Evolutionary conservation across 2,797 vertebrate species (phyloP), one percentile per base, ranked within the genome.

Genomic region (Meda fulgida): DNA sequence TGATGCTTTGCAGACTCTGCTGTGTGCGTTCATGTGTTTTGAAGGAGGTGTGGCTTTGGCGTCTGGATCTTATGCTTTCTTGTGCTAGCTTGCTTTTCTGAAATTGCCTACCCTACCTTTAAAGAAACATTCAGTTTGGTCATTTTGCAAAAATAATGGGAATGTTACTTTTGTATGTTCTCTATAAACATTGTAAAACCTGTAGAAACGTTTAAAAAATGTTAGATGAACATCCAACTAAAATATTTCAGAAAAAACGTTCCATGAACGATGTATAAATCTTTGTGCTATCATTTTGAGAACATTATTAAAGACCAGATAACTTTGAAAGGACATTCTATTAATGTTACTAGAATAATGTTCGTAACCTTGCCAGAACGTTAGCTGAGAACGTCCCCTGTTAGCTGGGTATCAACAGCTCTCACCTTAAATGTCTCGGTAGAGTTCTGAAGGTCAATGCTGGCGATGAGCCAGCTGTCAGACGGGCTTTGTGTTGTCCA

Each of bases 381-480:
- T 2, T 2, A 60, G 58, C 60, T 16, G 6, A 63, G 26, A 63
- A 16, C 2, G 1, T 31, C 23, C 16, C 7, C 29, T 31, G 63
- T 65, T 65, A 18, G 63, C 14, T 65, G 29, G 6, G 19, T 14
- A 40, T 65, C 7, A 16, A 71, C 36, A 34, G 14, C 26, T 79
- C 55, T 92, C 94, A 99, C 98, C 95, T 96, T 96, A 90, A 95
- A 96, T 6, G 92, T 95, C 85, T 96, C 95, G 0, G 94, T 91
- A 77, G 87, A 95, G 89, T 96, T 97, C 18, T 55, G 92, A 87
- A 99, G 94, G 92, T 99, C 98, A 85, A 99, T 91, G 90, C 96
- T 98, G 66, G 97, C 93, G 90, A 98, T 96, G 78, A 97, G 92
- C 97, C 98, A 98, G 94, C 96, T 97, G 34, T 99, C 97, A 0